A percentile compares a stretch with the other conserved stretches of the same genome.
phyloP scores from a whole-genome alignment of 2,113 vertebrate species.

The Ivindomyrus marchei region DNA sequence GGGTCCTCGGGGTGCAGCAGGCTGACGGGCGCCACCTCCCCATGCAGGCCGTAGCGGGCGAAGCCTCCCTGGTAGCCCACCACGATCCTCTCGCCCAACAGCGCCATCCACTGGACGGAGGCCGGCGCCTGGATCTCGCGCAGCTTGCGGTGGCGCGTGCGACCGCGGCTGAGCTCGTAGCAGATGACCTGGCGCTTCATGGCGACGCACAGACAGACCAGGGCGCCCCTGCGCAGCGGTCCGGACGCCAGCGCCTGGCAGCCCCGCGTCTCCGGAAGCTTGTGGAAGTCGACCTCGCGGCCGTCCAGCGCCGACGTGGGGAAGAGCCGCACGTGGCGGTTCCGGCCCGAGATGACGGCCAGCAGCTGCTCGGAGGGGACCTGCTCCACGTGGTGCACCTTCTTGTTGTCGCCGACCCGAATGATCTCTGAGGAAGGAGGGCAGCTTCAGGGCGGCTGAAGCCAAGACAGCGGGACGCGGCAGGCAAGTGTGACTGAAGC shows the following conservation, averaged over 20 bases:
- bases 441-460: background rate
- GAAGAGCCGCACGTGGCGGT: constrained; percentile 92
- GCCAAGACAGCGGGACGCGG: background rate
- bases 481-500: background rate
- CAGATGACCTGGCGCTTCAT: constrained; percentile 92
- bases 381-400: constrained; percentile 91
- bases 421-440: constrained; percentile 75
- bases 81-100: constrained; percentile 84
- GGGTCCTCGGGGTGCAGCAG: constrained; percentile 88
- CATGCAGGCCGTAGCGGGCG: constrained; percentile 77
- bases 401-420: constrained; percentile 93
- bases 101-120: constrained; percentile 90
- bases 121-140: constrained; percentile 86
- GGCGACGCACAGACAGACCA: constrained; percentile 86
- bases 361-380: constrained; percentile 85
- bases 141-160: constrained; percentile 83
- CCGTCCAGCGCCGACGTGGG: constrained; percentile 82
- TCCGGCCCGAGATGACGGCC: constrained; percentile 91
- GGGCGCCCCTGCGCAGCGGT: constrained; percentile 66
- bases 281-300: constrained; percentile 82
- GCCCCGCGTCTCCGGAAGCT: constrained; percentile 88
- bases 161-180: constrained; percentile 90
- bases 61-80: constrained; percentile 93
- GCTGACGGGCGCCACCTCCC: constrained; percentile 69
- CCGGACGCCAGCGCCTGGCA: constrained; percentile 84